Evolutionary conservation across 2,888 invertebrate genomes (phyloP).

Genomic region (Xylocampa areola): DNA sequence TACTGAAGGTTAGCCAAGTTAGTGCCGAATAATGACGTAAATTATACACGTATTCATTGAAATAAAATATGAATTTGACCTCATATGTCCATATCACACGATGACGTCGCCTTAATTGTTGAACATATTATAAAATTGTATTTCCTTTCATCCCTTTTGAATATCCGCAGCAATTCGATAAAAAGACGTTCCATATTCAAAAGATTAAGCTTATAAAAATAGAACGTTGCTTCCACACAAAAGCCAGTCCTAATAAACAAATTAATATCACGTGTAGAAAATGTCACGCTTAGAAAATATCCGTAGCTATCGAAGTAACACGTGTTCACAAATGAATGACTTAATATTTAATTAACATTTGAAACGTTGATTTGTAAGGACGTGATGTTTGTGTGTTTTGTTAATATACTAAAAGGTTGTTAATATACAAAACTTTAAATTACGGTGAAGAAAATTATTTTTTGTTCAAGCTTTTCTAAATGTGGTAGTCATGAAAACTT

Average conservation of each 20-base stretch:
- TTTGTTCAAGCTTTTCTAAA: too few species aligned
- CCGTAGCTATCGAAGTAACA: constrained; percentile 31
- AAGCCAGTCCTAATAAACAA: constrained; percentile 13
- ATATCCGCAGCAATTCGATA: background rate
- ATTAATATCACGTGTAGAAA: constrained; percentile 25
- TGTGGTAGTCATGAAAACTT: too few species aligned
- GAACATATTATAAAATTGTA: too few species aligned
- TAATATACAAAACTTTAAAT: too few species aligned
- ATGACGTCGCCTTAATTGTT: constrained; percentile 35
- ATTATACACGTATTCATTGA: constrained; percentile 38
- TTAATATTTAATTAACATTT: constrained; percentile 27
- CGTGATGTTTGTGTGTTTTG: constrained; percentile 34
- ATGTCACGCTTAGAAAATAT: constrained; percentile 27
- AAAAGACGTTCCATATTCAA: background rate
- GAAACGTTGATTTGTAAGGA: too few species aligned
- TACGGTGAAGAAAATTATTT: too few species aligned
- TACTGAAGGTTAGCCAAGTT: constrained; percentile 47
- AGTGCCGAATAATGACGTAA: constrained; percentile 34
- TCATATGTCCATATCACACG: constrained; percentile 23
- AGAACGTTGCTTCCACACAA: too few species aligned
- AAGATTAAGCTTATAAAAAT: background rate
- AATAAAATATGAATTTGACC: constrained; percentile 45
- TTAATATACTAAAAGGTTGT: constrained; percentile 16
- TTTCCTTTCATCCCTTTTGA: background rate
- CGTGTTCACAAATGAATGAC: constrained; percentile 36